These are phyloP conservation scores for Tetranychus cinnabarinus DNA, from an alignment of 1,140 invertebrate species.

Conservation along the genomic window DNA sequence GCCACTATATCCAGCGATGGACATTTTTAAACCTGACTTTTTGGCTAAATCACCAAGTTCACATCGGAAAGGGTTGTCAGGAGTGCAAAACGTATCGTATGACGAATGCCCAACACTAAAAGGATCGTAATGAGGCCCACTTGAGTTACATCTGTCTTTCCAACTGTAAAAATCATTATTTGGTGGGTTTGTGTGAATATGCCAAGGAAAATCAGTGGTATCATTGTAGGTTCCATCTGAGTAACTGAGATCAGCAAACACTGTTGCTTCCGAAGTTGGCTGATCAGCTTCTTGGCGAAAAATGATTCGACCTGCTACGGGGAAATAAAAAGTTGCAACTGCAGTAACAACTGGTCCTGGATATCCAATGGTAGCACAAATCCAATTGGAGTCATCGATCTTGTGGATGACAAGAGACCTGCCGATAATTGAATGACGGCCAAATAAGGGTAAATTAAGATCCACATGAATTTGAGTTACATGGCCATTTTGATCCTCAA, in stretches of 20 bases:
- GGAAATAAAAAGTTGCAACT: constrained; percentile 36
- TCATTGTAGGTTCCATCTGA: constrained; percentile 35
- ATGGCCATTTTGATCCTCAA: constrained; percentile 6
- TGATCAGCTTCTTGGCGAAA: constrained; percentile 43
- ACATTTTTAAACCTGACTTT: constrained; percentile 23
- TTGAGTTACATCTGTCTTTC: constrained; percentile 40
- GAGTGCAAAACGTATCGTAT: constrained; percentile 17
- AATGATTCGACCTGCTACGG: constrained; percentile 57
- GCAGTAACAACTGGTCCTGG: constrained; percentile 18
- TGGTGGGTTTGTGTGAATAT: constrained; percentile 31
- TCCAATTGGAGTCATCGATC: constrained; percentile 20
- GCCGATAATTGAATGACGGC: constrained; percentile 49
- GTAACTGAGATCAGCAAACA: constrained; percentile 44
- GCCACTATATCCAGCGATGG: constrained; percentile 8
- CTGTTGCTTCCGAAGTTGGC: constrained; percentile 18
- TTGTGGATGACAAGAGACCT: constrained; percentile 58
- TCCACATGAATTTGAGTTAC: constrained; percentile 33
- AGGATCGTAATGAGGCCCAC: constrained; percentile 55
- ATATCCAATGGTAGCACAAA: constrained; percentile 28
- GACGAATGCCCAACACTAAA: constrained; percentile 30
- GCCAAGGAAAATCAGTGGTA: constrained; percentile 42
- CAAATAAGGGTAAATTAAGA: constrained; percentile 58
- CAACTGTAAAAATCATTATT: constrained; percentile 78
- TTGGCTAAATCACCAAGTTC: constrained; percentile 32
- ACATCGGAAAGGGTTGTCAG: constrained; percentile 22